Evolutionary conservation across 2,797 vertebrate species (phyloP).

Genomic region (Staurois parvus): DNA sequence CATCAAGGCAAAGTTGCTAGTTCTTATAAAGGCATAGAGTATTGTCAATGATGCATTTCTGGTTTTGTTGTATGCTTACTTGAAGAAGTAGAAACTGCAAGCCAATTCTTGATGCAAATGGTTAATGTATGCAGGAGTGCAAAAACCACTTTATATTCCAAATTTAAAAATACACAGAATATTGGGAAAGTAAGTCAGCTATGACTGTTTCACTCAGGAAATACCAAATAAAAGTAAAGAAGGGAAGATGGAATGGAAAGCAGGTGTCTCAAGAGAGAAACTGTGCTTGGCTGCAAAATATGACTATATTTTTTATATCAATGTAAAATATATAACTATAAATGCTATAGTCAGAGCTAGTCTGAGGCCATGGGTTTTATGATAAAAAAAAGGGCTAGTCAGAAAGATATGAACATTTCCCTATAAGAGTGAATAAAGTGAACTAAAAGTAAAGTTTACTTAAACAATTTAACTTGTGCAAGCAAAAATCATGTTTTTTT

Average conservation of each 20-base stretch:
- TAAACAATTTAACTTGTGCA: no score
- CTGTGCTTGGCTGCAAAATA: background rate
- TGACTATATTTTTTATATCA: slow-evolving; percentile 7
- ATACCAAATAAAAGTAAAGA: slow-evolving; percentile 48
- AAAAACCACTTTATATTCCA: slow-evolving; percentile 49
- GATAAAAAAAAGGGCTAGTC: background rate
- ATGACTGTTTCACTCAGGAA: slow-evolving; percentile 38
- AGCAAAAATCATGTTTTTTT: no score
- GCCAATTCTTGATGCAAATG: slow-evolving; percentile 32
- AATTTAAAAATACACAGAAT: slow-evolving; percentile 41
- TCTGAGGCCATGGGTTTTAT: background rate
- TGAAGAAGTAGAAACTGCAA: background rate
- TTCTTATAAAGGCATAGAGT: background rate
- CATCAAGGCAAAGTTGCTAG: slow-evolving; percentile 25
- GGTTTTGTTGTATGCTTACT: slow-evolving; percentile 12
- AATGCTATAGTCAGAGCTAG: background rate
- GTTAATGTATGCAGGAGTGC: slow-evolving; percentile 47
- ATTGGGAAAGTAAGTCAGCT: slow-evolving; percentile 46
- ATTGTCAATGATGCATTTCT: slow-evolving; percentile 15
- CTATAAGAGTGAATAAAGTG: no score
- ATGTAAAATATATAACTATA: background rate
- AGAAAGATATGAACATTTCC: background rate
- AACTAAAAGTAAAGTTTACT: no score
- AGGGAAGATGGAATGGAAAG: slow-evolving; percentile 39
- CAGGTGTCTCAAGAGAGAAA: slow-evolving; percentile 35